Evolutionary conservation across 2,888 invertebrate species (phyloP).

Genomic region (Drosophila atripex): DNA sequence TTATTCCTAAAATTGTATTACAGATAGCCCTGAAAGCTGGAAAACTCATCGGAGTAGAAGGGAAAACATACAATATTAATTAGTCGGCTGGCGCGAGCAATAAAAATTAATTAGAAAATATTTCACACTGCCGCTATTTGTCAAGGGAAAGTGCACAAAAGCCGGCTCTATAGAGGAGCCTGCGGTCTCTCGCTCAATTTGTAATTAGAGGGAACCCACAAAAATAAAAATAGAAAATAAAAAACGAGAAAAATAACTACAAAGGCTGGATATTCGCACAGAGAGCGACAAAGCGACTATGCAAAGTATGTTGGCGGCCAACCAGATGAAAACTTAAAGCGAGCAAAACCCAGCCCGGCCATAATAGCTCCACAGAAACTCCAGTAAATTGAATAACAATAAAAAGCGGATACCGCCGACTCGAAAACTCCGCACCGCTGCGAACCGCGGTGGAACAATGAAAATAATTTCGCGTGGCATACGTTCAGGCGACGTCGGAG

Average conservation of each 20-base stretch:
- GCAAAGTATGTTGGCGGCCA: slow-evolving; percentile 51
- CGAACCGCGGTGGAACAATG: slow-evolving; percentile 68
- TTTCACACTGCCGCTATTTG: slow-evolving; percentile 46
- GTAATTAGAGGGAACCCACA: slow-evolving; percentile 47
- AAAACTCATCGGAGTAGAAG: slow-evolving; percentile 1
- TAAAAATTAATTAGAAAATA: slow-evolving; percentile 66
- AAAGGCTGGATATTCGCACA: slow-evolving; percentile 45
- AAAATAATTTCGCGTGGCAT: slow-evolving; percentile 73
- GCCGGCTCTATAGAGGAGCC: slow-evolving; percentile 26
- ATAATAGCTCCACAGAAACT: slow-evolving; percentile 22
- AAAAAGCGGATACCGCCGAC: slow-evolving; percentile 5
- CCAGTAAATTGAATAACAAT: slow-evolving; percentile 39
- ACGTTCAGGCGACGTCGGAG: slow-evolving; percentile 57
- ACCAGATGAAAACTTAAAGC: slow-evolving; percentile 49
- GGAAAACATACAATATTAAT: slow-evolving; percentile 31
- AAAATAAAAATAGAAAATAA: slow-evolving; percentile 16
- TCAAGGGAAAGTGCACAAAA: slow-evolving; percentile 46
- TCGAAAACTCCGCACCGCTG: slow-evolving; percentile 12
- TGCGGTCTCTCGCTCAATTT: slow-evolving; percentile 52
- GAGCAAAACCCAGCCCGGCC: slow-evolving; percentile 7
- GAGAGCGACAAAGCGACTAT: slow-evolving; percentile 47
- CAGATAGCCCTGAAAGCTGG: slow-evolving; percentile 16
- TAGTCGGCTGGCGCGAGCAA: slow-evolving; percentile 34
- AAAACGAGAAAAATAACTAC: slow-evolving; percentile 43
- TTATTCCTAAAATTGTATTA: slow-evolving; percentile 23